A percentile compares a stretch with the other conserved stretches of the same genome.
phyloP scores from a whole-genome alignment of 2,113 vertebrate species.

The Scopus umbretta region DNA sequence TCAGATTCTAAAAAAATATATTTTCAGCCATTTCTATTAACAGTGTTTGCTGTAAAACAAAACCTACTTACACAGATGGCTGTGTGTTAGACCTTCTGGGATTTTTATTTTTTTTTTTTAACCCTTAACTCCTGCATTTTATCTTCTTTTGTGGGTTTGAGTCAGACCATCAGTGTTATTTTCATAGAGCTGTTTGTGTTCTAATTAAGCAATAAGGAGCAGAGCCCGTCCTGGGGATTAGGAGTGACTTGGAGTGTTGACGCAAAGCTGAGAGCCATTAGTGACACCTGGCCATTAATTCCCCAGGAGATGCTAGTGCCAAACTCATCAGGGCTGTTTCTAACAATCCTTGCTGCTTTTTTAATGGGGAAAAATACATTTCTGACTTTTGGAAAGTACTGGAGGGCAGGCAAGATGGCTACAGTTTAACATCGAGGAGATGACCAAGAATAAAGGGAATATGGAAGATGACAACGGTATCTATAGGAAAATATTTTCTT shows the following conservation, averaged over 20 bases:
- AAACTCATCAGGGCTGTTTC: slow-evolving; percentile 34
- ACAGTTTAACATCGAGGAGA: neutral
- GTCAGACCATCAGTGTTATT: slow-evolving; percentile 48
- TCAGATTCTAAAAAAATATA: neutral
- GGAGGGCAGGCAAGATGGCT: neutral
- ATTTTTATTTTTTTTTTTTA: neutral
- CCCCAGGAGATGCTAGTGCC: slow-evolving; percentile 46
- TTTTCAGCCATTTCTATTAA: slow-evolving; percentile 14
- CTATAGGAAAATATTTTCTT: neutral
- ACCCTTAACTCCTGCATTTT: slow-evolving; percentile 27
- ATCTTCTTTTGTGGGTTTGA: slow-evolving; percentile 33
- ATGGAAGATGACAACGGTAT: neutral
- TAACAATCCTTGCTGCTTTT: slow-evolving; percentile 25
- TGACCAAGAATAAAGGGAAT: neutral
- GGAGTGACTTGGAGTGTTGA: slow-evolving; percentile 56
- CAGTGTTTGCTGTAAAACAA: slow-evolving; percentile 22
- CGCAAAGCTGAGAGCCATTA: slow-evolving; percentile 64
- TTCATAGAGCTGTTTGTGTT: slow-evolving; percentile 57
- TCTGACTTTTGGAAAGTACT: slow-evolving; percentile 15
- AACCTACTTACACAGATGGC: slow-evolving; percentile 33
- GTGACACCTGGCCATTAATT: slow-evolving; percentile 61
- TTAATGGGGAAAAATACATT: neutral
- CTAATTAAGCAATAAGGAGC: slow-evolving; percentile 59
- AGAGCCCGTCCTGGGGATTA: slow-evolving; percentile 55
- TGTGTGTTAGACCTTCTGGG: neutral